Evolutionary conservation across 2,797 vertebrate species (phyloP).

Genomic region (Gallinago stenura): DNA sequence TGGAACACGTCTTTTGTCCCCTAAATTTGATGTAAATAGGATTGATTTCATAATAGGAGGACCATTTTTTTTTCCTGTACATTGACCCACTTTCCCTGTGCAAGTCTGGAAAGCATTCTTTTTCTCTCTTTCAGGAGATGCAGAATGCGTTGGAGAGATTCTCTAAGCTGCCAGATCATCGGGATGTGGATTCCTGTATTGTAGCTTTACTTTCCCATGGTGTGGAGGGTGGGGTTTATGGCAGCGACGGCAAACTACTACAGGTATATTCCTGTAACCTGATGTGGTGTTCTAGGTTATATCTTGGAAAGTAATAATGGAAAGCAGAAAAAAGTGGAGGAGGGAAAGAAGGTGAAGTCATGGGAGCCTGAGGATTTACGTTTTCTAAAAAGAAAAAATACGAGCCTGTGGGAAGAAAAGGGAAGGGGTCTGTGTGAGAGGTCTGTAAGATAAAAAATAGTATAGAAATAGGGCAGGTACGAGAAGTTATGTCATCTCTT

Average conservation of each 20-base stretch:
- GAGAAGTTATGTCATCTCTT: background rate
- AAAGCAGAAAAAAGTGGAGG: background rate
- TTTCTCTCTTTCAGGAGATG: conserved; percentile 83
- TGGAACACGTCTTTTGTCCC: background rate
- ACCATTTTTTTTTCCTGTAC: background rate
- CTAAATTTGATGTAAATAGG: background rate
- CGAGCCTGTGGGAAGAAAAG: background rate
- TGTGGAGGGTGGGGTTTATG: conserved; percentile 92
- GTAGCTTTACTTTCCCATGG: conserved; percentile 95
- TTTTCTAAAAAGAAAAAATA: background rate
- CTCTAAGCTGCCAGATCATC: conserved; percentile 80
- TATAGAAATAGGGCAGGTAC: background rate
- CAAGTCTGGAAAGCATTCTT: background rate
- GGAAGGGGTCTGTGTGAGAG: background rate
- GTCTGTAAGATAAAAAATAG: background rate
- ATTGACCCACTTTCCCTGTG: background rate
- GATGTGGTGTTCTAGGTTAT: background rate
- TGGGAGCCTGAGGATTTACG: fast-evolving
- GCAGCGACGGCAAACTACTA: conserved; percentile 90
- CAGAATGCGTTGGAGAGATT: conserved; percentile 85
- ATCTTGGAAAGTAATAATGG: background rate
- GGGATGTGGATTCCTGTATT: conserved; percentile 85
- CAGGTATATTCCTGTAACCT: conserved; percentile 80
- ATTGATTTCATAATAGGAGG: background rate
- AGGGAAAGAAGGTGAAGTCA: background rate